Conservation (phyloP, 2,113 vertebrate genomes). For the Gnathonemus longibarbis region DNA sequence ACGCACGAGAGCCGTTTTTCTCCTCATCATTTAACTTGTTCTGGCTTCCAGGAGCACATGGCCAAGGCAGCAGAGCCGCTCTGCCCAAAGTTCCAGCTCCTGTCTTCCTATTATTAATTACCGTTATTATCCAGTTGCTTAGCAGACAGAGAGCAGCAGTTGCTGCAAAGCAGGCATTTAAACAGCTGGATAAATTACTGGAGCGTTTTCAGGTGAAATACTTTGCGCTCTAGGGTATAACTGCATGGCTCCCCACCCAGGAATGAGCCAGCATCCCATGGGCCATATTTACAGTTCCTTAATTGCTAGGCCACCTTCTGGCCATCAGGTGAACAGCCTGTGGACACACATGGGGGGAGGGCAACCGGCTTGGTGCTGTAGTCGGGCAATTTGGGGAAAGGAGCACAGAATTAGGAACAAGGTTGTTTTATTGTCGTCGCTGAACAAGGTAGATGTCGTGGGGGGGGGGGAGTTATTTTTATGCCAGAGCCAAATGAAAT, state of each 20-base stretch:
- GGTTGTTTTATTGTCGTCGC: slow-evolving; percentile 43
- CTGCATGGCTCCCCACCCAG: not conserved
- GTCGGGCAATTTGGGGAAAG: not conserved
- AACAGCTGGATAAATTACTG: not conserved
- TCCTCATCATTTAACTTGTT: not conserved
- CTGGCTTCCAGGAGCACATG: not conserved
- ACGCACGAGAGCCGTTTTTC: not conserved
- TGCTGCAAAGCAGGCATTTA: not conserved
- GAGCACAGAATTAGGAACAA: slow-evolving; percentile 42
- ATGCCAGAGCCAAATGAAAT: slow-evolving; percentile 40
- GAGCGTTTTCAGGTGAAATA: not conserved
- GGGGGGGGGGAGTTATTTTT: slow-evolving; percentile 32
- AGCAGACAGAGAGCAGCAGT: not conserved
- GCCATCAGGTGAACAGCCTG: not conserved
- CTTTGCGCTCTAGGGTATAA: not conserved
- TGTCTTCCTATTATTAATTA: not conserved
- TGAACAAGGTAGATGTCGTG: not conserved
- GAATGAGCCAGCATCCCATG: not conserved
- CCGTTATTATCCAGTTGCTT: not conserved
- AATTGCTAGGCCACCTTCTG: not conserved
- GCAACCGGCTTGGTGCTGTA: not conserved
- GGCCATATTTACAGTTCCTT: not conserved
- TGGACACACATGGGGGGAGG: not conserved
- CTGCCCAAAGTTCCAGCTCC: not conserved
- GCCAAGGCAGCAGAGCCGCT: not conserved